Percentiles rank a stretch among this genome's conserved stretches.
Evolutionary conservation across 2,797 vertebrate genomes (phyloP).

Genomic region (Hypotaenidia philippensis): DNA sequence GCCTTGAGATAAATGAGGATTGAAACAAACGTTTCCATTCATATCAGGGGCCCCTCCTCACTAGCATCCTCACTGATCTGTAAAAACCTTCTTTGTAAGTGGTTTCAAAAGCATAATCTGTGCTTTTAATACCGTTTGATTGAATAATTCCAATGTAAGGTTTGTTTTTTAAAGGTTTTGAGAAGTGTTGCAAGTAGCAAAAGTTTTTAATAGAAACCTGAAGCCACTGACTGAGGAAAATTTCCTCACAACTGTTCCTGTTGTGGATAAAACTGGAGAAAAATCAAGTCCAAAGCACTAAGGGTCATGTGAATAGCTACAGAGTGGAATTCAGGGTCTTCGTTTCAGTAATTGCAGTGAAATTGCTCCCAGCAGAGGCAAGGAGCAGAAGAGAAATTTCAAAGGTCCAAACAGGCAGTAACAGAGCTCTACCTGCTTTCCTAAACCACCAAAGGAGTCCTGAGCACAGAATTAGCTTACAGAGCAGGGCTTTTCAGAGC

Average conservation of each 20-base stretch:
- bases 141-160: constrained; percentile 63
- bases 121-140: constrained; percentile 66
- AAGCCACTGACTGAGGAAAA: constrained; percentile 49
- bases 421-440: background rate
- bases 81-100: constrained; percentile 67
- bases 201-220: constrained; percentile 66
- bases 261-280: constrained; percentile 58
- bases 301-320: constrained; percentile 42
- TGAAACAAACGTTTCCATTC: constrained; percentile 67
- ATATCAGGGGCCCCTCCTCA: constrained; percentile 70
- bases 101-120: constrained; percentile 65
- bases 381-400: constrained; percentile 51
- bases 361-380: constrained; percentile 59
- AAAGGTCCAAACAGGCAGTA: constrained; percentile 22
- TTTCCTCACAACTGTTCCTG: constrained; percentile 49
- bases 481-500: background rate
- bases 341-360: constrained; percentile 55
- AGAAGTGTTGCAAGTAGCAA: constrained; percentile 44
- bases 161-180: constrained; percentile 66
- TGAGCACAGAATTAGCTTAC: background rate
- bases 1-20: constrained; percentile 72
- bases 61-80: constrained; percentile 70
- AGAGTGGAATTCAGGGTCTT: constrained; percentile 43
- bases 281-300: constrained; percentile 36
- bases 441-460: background rate